Evolutionary conservation across 2,113 vertebrate genomes (phyloP).

Genomic region (Archilochus colubris): DNA sequence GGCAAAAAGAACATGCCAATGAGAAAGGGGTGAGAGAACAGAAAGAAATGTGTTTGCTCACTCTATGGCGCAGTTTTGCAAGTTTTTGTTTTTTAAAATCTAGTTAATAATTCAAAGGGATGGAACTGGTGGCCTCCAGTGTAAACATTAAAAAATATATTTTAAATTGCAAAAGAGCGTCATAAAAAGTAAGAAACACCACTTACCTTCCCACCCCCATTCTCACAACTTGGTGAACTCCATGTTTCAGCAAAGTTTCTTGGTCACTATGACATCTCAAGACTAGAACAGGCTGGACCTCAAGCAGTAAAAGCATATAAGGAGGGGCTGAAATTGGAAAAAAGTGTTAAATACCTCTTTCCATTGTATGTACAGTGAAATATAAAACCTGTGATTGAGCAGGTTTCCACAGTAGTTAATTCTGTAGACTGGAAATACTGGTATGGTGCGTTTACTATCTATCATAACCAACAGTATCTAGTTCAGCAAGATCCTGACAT

Average conservation of each 20-base stretch:
- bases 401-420: not conserved
- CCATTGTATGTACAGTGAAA: not conserved
- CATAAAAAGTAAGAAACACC: slow-evolving; percentile 67
- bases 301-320: slow-evolving; percentile 50
- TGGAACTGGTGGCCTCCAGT: slow-evolving; percentile 48
- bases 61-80: slow-evolving; percentile 69
- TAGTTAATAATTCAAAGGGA: slow-evolving; percentile 10
- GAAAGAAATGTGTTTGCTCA: slow-evolving; percentile 52
- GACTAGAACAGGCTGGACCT: slow-evolving; percentile 44
- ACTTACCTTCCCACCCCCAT: slow-evolving; percentile 56
- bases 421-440: not conserved
- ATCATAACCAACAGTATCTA: not conserved
- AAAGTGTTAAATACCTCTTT: not conserved
- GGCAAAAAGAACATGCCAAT: not conserved
- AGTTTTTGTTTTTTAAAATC: slow-evolving; percentile 11
- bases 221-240: slow-evolving; percentile 5
- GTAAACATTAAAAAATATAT: not conserved
- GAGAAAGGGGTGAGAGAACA: not conserved
- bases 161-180: slow-evolving; percentile 64
- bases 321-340: slow-evolving; percentile 60
- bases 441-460: not conserved
- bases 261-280: slow-evolving; percentile 37
- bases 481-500: not conserved
- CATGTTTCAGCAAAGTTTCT: slow-evolving; percentile 11
- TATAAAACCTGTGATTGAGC: not conserved